phyloP scores from a whole-genome alignment of 2,888 invertebrate genomes.

The Chymomyza procnemis region DNA sequence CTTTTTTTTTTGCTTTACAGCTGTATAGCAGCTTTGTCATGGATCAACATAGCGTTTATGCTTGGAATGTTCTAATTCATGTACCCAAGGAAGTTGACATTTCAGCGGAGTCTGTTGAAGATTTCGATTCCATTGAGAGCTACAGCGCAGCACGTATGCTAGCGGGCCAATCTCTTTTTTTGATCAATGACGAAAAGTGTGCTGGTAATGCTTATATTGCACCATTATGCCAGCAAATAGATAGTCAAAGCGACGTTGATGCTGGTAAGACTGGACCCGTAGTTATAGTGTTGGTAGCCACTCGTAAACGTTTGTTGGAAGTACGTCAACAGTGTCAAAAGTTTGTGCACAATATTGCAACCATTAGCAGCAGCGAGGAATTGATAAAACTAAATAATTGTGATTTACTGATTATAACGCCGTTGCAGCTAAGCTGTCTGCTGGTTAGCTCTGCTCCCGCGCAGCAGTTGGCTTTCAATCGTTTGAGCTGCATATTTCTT shows the following conservation, averaged over 20 bases:
- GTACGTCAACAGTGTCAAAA: neutral
- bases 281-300: neutral
- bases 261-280: neutral
- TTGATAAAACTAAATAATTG: neutral
- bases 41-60: neutral
- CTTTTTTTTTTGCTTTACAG: neutral
- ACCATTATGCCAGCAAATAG: neutral
- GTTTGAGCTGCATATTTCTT: neutral
- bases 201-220: neutral
- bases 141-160: neutral
- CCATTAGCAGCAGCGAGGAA: neutral
- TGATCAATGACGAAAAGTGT: neutral
- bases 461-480: neutral
- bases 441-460: neutral
- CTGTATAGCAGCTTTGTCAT: neutral
- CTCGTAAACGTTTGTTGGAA: constrained; percentile 4
- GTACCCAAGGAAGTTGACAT: neutral
- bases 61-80: neutral
- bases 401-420: neutral
- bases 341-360: neutral
- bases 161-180: neutral
- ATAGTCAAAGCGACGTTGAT: neutral
- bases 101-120: neutral
- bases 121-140: neutral
- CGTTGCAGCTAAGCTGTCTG: neutral